Evolutionary conservation across 2,888 invertebrate species (phyloP).

Genomic region (Eilema depressum): DNA sequence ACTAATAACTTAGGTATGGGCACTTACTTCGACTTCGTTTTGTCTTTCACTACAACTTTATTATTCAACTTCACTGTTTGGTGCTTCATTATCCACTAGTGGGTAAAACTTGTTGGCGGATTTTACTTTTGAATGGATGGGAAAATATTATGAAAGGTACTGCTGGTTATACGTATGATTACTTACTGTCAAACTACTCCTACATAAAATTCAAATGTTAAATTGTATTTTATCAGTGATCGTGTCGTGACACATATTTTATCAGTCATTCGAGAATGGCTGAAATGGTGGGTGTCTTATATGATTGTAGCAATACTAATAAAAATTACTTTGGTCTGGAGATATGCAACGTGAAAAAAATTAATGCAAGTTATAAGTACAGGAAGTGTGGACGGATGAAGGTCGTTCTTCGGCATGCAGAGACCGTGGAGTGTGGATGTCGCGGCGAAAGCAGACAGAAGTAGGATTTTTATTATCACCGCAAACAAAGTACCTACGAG

Average conservation of each 20-base stretch:
- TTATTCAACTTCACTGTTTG: background rate
- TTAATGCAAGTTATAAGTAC: background rate
- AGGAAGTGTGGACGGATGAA: background rate
- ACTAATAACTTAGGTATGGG: background rate
- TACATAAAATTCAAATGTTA: background rate
- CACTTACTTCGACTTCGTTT: conserved; percentile 1
- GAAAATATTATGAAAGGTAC: background rate
- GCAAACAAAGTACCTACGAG: background rate
- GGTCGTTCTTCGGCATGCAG: background rate
- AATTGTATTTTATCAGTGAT: conserved; percentile 8
- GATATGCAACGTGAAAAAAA: background rate
- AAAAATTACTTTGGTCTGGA: background rate
- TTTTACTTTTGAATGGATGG: background rate
- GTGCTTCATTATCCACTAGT: background rate
- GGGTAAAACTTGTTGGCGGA: background rate
- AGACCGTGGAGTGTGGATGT: background rate
- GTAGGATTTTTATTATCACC: background rate
- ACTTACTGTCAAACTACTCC: background rate
- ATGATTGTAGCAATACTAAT: background rate
- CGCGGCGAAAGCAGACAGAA: background rate
- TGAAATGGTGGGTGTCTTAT: background rate
- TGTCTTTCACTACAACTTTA: background rate
- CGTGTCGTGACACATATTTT: conserved; percentile 3
- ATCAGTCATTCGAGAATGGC: conserved; percentile 10
- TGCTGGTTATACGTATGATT: background rate